Conservation (phyloP, 2,113 vertebrate genomes). For the Sakesphorus luctuosus region DNA sequence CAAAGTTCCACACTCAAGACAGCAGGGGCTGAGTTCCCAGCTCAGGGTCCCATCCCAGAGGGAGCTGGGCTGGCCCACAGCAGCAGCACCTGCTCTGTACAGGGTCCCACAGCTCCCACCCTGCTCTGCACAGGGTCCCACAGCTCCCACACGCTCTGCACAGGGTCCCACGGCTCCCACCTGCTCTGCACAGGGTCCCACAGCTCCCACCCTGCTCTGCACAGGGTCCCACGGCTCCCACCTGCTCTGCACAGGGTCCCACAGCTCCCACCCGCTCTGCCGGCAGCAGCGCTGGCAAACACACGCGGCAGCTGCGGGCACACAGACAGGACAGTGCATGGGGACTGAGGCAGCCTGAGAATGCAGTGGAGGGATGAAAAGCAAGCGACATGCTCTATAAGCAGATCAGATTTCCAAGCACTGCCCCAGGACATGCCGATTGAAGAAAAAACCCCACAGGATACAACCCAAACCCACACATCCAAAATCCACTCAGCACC, state of each 20-base stretch:
- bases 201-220: neutral
- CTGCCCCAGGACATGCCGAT: neutral
- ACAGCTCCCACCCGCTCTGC: neutral
- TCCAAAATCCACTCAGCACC: neutral
- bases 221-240: too few species aligned
- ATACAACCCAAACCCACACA: neutral
- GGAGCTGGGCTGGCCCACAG: fast-evolving
- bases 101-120: neutral
- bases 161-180: neutral
- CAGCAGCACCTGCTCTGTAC: neutral
- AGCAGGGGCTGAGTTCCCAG: fast-evolving
- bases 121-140: neutral
- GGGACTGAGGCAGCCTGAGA: neutral
- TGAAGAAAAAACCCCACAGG: neutral
- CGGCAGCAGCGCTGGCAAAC: neutral
- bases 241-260: too few species aligned
- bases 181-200: neutral
- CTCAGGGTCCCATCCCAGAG: fast-evolving
- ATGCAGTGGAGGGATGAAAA: neutral
- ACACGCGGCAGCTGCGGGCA: fast-evolving
- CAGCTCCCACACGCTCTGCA: neutral
- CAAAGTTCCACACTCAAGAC: fast-evolving
- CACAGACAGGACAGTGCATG: fast-evolving
- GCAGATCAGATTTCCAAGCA: neutral
- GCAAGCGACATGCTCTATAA: neutral